Base-by-base conservation (phyloP, 64 coral and sea anemone species). In the Platygyra sinensis region DNA sequence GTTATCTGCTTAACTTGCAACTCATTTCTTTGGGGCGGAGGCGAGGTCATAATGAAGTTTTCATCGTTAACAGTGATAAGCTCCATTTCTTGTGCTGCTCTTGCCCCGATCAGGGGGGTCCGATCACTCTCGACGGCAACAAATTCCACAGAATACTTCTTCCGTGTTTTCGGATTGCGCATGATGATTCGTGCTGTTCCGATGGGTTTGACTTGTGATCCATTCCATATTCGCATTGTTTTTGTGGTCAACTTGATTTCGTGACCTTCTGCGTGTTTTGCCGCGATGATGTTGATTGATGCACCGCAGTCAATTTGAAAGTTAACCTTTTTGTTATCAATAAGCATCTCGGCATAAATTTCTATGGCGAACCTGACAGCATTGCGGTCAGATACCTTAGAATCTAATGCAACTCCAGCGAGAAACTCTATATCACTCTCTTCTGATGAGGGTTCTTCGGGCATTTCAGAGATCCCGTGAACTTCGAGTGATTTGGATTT, bases 181-280 rank as follows among this genome's bases (percentile, higher is more conserved):
- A 88, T 76, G 19, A 17, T 29, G 8, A 96, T 10, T 3, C 87
- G 13, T 18, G 71, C 38, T 3, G 79, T 78, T 28, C 80, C 90
- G 69, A 69, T 50, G 2, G 89, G 89, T 55, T 87, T 87, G 2
- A 82, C 31, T 88, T 90, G 74, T 2, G 82, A 80, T 76, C 61
- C 75, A 38, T 88, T 91, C 88, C 89, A 88, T 89, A 91, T 95
- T 39, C 76, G 82, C 38, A 95, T 27, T 7, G 82, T 42, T 30
- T 60, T 77, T 18, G n/a, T 10, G 25, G 82, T 91, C 11, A 54
- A 52, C 54, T 82, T 31, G 22, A 90, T 71, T 72, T 72, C 5
- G 1, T 54, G 52, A 54, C 52, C 13, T 54, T 54, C 0, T n/a
- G 52, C 52, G 5, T 54, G 52, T 13, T 54, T 54, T 13, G 52